A percentile compares a stretch with the other conserved stretches of the same genome.
phyloP scores from a whole-genome alignment of 2,888 invertebrate species.

The Limenitis camilla region DNA sequence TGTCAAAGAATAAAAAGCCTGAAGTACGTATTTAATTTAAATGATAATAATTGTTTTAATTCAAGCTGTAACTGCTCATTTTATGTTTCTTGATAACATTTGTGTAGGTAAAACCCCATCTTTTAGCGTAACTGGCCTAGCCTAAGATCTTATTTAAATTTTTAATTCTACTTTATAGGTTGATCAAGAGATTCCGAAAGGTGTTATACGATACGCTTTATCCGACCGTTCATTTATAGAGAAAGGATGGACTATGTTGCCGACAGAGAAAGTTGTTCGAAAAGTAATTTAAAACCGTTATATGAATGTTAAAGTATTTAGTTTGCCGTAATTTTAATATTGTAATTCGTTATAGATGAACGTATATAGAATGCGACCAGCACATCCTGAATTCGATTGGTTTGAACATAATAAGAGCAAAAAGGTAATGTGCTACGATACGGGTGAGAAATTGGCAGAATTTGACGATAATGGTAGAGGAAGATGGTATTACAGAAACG shows the following conservation, averaged over 20 bases:
- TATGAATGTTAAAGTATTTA: background rate
- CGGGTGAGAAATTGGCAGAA: slow-evolving; percentile 56
- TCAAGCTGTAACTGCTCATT: no score
- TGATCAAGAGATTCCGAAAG: slow-evolving; percentile 40
- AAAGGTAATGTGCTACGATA: slow-evolving; percentile 46
- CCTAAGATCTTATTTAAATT: no score
- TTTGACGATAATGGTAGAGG: slow-evolving; percentile 56
- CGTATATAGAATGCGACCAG: slow-evolving; percentile 62
- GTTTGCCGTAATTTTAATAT: background rate
- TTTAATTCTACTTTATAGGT: slow-evolving; percentile 36
- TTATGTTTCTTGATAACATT: no score
- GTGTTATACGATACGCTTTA: slow-evolving; percentile 50
- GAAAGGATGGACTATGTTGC: slow-evolving; percentile 65
- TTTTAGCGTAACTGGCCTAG: no score
- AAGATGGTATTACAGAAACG: slow-evolving; percentile 56
- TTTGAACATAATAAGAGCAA: slow-evolving; percentile 58
- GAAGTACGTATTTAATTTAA: slow-evolving; percentile 15
- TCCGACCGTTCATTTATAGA: slow-evolving; percentile 60
- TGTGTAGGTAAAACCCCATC: no score
- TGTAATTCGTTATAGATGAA: slow-evolving; percentile 44
- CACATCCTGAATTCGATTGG: slow-evolving; percentile 64
- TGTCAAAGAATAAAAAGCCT: slow-evolving; percentile 32
- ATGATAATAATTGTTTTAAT: no score
- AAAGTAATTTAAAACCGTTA: slow-evolving; percentile 39
- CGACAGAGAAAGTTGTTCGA: slow-evolving; percentile 62